A percentile compares a stretch with the other conserved stretches of the same genome.
phyloP scores from a whole-genome alignment of 1,140 invertebrate species.

The Uloborus diversus region DNA sequence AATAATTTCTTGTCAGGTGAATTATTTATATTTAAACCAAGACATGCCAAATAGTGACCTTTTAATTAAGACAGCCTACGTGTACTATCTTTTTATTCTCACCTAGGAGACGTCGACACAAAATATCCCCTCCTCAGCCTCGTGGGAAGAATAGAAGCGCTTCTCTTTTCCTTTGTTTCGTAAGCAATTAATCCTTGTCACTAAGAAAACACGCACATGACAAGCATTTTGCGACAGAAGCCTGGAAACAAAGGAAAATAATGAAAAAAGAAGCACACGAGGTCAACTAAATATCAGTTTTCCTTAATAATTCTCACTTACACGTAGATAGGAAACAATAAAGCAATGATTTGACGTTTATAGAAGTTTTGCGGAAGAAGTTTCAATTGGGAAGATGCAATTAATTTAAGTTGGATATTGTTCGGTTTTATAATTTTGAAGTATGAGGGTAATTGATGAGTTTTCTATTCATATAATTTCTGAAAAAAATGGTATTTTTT shows the following conservation, averaged over 20 bases:
- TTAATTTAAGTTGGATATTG: neutral
- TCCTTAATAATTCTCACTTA: constrained; percentile 4
- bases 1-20: constrained; percentile 11
- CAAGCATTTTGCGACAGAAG: constrained; percentile 21
- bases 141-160: neutral
- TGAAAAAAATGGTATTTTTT: too few relatives aligned
- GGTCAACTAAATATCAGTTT: constrained; percentile 15
- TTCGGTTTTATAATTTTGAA: too few relatives aligned
- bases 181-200: constrained; percentile 43
- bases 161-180: constrained; percentile 15
- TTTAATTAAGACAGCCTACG: neutral
- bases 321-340: neutral
- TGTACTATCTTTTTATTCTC: neutral
- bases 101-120: neutral
- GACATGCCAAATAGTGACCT: too few relatives aligned
- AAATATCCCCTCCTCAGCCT: neutral
- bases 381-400: neutral
- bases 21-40: too few relatives aligned
- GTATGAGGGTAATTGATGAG: too few relatives aligned
- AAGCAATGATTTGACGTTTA: constrained; percentile 1
- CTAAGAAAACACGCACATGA: constrained; percentile 31
- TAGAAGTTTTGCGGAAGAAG: neutral
- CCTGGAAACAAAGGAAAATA: neutral
- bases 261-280: neutral
- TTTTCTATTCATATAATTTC: too few relatives aligned